These are phyloP conservation scores for Trisateles emortualis DNA, from an alignment of 2,888 invertebrate species.

Conservation along the genomic window DNA sequence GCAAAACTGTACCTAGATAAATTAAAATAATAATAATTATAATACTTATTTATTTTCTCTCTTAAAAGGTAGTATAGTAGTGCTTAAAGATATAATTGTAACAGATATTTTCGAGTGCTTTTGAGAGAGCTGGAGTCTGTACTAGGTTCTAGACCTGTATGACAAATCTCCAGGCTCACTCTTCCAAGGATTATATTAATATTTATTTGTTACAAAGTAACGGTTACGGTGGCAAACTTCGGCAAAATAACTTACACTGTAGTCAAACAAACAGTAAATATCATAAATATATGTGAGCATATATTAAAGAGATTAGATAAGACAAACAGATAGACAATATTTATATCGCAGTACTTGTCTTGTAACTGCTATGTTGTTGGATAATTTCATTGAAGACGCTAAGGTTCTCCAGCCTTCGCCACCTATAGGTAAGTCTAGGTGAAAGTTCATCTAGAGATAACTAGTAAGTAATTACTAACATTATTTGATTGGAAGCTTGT, in stretches of 20 bases:
- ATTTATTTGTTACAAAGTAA: no score
- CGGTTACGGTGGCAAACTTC: no score
- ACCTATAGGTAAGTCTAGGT: not conserved
- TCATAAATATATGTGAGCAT: slow-evolving; percentile 14
- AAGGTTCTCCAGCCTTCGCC: not conserved
- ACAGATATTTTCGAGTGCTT: no score
- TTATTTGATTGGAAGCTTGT: not conserved
- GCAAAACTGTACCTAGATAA: no score
- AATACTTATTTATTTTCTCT: no score
- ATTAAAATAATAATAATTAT: no score
- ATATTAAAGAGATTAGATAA: slow-evolving; percentile 38
- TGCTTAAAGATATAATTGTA: no score
- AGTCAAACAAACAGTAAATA: not conserved
- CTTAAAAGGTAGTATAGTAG: no score
- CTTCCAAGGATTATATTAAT: no score
- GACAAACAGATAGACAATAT: slow-evolving; percentile 11
- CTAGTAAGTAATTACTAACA: slow-evolving; percentile 1
- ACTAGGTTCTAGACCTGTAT: no score
- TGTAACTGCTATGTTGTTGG: not conserved
- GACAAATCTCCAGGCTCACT: no score
- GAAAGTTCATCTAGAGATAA: slow-evolving; percentile 1
- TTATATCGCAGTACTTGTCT: not conserved
- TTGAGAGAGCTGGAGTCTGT: no score
- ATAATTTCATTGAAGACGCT: not conserved
- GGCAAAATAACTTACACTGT: not conserved